Conservation (phyloP, 37 sponge, comb jelly and placozoan genomes). For the Ianthella basta region DNA sequence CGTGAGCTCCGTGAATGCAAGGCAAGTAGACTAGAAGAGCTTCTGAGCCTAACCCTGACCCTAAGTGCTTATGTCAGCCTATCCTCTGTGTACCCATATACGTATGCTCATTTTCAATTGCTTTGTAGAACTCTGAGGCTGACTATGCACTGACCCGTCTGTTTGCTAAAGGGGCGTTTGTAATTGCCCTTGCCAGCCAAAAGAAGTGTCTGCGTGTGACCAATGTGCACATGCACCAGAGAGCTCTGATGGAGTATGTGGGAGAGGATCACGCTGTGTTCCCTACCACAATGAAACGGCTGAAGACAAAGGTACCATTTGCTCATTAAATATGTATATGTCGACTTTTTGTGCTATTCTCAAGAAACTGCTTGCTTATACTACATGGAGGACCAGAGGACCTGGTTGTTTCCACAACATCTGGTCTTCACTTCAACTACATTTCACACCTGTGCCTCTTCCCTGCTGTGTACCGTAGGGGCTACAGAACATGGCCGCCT, state of each 20-base stretch:
- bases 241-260: conserved; percentile 23
- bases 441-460: no score
- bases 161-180: conserved; percentile 19
- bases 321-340: no score
- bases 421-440: no score
- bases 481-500: conserved; percentile 20
- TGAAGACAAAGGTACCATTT: conserved; percentile 25
- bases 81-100: background rate
- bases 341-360: no score
- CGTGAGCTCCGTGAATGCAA: no score
- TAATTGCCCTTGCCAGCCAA: background rate
- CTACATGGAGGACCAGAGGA: no score
- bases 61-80: no score
- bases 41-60: no score
- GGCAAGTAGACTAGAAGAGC: no score
- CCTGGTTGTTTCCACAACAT: no score
- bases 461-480: background rate
- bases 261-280: conserved; percentile 16
- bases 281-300: background rate
- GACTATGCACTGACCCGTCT: conserved; percentile 12
- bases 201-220: conserved; percentile 16
- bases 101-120: background rate
- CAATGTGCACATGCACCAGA: conserved; percentile 29
- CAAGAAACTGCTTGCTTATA: no score
- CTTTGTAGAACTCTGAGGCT: conserved; percentile 4